Conservation (phyloP, 2,113 vertebrate genomes). For the Boleophthalmus pectinirostris region DNA sequence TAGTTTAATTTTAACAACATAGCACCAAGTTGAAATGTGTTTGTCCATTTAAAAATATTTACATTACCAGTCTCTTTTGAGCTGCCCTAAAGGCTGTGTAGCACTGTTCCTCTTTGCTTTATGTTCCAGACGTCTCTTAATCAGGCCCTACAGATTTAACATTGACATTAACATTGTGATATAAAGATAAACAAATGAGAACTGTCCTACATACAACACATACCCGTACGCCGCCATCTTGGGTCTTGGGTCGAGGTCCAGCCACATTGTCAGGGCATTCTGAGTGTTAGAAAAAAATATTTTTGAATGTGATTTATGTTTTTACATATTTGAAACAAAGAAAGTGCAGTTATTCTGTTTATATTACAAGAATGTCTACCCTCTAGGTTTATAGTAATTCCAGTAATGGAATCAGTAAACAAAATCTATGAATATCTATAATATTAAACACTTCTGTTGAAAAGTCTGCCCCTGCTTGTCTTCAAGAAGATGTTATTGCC, state of each 20-base stretch:
- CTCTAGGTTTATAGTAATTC: too few species aligned
- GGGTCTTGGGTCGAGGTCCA: slow-evolving; percentile 64
- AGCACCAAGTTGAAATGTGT: too few species aligned
- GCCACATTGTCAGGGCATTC: slow-evolving; percentile 72
- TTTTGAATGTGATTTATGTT: background rate
- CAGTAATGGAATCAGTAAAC: too few species aligned
- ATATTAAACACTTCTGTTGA: too few species aligned
- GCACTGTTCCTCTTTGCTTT: slow-evolving; percentile 67
- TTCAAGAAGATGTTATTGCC: too few species aligned
- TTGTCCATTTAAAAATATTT: too few species aligned
- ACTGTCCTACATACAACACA: slow-evolving; percentile 22
- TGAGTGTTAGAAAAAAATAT: slow-evolving; percentile 14
- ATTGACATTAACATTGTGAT: background rate
- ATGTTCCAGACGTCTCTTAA: slow-evolving; percentile 71
- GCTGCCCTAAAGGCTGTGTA: slow-evolving; percentile 60
- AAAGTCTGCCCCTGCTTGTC: too few species aligned
- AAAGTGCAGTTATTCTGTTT: background rate
- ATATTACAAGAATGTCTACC: too few species aligned
- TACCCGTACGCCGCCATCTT: slow-evolving; percentile 77
- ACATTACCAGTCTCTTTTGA: slow-evolving; percentile 61
- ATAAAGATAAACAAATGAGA: slow-evolving; percentile 26
- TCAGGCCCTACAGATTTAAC: slow-evolving; percentile 59
- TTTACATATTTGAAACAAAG: background rate
- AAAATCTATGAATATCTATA: too few species aligned
- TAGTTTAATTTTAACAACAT: background rate